phyloP scores from a whole-genome alignment of 2,888 invertebrate species.

The Tholera decimalis region DNA sequence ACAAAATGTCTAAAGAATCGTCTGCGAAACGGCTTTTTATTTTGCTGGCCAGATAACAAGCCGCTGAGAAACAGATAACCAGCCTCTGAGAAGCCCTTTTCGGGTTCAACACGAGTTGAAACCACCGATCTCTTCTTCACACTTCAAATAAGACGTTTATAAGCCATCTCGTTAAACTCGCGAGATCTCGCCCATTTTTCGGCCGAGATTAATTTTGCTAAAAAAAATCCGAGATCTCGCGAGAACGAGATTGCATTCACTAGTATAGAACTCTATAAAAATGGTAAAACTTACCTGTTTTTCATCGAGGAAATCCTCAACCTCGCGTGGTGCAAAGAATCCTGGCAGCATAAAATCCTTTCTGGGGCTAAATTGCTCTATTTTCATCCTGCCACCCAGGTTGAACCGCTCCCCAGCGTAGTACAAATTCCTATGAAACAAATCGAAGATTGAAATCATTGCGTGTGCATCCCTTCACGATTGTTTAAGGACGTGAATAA shows the following conservation, averaged over 20 bases:
- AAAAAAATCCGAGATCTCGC: not conserved
- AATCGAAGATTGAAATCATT: not conserved
- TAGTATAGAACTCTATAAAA: no score
- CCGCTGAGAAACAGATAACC: no score
- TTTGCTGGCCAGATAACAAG: no score
- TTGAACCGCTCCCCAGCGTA: slow-evolving; percentile 92
- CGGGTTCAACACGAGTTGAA: no score
- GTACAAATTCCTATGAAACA: slow-evolving; percentile 93
- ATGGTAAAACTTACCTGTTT: slow-evolving; percentile 86
- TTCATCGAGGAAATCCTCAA: slow-evolving; percentile 83
- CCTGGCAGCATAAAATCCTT: slow-evolving; percentile 96
- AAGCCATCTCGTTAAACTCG: not conserved
- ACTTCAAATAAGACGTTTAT: no score
- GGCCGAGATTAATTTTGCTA: not conserved
- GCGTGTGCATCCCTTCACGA: not conserved
- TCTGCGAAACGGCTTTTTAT: no score
- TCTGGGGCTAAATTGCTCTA: slow-evolving; percentile 92
- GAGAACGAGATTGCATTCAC: slow-evolving; percentile 1
- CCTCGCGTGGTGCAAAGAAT: slow-evolving; percentile 91
- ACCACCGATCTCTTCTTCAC: no score
- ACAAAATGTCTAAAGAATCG: no score
- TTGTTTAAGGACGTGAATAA: not conserved
- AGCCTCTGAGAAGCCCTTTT: no score
- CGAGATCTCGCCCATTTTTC: not conserved
- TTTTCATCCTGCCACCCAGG: slow-evolving; percentile 92